Base-by-base conservation (phyloP, 1,140 invertebrate species). In the Campodea augens region DNA sequence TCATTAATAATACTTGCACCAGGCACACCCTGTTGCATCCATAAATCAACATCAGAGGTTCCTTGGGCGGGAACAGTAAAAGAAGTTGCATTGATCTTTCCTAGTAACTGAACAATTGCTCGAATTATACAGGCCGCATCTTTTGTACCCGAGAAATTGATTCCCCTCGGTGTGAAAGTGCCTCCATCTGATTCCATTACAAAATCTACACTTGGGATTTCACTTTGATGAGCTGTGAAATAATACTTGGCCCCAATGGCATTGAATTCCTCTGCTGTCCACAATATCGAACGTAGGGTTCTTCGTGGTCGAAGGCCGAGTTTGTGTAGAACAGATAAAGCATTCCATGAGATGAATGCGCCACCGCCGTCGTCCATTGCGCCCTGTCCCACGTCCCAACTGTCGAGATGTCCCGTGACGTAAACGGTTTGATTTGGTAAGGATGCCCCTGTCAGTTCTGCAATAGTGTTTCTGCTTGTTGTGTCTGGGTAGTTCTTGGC, bases 21-120 rank as follows among this genome's bases (percentile, higher is more conserved):
- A 5, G 83, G 82, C 4, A 85, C 68, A 13, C 77, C 75, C 13
- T 63, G 57, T 10, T 65, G 43, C 5, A 70, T 62, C 63, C 78
- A 78, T 0, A 66, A 56, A 10, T 48, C 53, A 40, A 84, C 80
- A 58, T 87, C 79, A 4, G 78, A 74, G 1, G 73, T 74, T 4
- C 67, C 69, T 36, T 22, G 15, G 10, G 25, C 12, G 10, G 57
- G 48, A 4, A 59, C 55, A 23, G 46, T 39, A 2, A 74, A 38
- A 25, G 55, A 46, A n/a, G 72, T 67, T 2, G 72, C 61, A 54
- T 72, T 71, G 38, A 77, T 60, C 1, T 65, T 57, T 18, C 54
- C 50, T 25, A 74, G 54, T 29, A 73, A 60, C 43, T 70, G 72
- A 43, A 48, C 46, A 48, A 56, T 48, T 38, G 49, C 38, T 22